Evolutionary conservation across 2,888 invertebrate genomes (phyloP).

Genomic region (Maniola hyperantus): DNA sequence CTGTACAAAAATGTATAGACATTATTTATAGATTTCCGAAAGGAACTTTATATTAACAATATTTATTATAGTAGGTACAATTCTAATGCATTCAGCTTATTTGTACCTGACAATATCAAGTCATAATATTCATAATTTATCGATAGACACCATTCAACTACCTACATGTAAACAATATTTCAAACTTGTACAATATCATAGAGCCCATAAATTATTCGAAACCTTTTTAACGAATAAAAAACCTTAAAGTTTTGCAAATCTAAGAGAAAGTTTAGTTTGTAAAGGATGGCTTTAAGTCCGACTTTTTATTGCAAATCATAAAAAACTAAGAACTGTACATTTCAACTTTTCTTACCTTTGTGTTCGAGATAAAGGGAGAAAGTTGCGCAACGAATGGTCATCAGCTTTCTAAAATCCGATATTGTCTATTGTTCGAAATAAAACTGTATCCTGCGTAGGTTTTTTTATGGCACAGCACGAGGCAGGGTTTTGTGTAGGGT

Average conservation of each 20-base stretch:
- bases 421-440: constrained; percentile 60
- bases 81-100: constrained; percentile 17
- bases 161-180: constrained; percentile 7
- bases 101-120: constrained; percentile 27
- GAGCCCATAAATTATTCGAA: constrained; percentile 27
- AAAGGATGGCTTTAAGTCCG: constrained; percentile 31
- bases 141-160: constrained; percentile 6
- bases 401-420: constrained; percentile 76
- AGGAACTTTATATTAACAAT: background rate
- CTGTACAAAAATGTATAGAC: background rate
- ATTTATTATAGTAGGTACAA: constrained; percentile 2
- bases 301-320: constrained; percentile 54
- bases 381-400: constrained; percentile 73
- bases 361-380: constrained; percentile 74
- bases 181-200: constrained; percentile 18
- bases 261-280: constrained; percentile 28
- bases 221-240: constrained; percentile 9
- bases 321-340: constrained; percentile 55
- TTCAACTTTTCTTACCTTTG: constrained; percentile 69
- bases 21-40: background rate
- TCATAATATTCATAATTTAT: constrained; percentile 21
- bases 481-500: constrained; percentile 21
- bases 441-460: constrained; percentile 48
- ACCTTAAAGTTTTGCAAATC: constrained; percentile 20
- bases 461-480: constrained; percentile 34